These are phyloP conservation scores for Bombycilla garrulus DNA, from an alignment of 2,113 vertebrate genomes.

Conservation along the genomic window DNA sequence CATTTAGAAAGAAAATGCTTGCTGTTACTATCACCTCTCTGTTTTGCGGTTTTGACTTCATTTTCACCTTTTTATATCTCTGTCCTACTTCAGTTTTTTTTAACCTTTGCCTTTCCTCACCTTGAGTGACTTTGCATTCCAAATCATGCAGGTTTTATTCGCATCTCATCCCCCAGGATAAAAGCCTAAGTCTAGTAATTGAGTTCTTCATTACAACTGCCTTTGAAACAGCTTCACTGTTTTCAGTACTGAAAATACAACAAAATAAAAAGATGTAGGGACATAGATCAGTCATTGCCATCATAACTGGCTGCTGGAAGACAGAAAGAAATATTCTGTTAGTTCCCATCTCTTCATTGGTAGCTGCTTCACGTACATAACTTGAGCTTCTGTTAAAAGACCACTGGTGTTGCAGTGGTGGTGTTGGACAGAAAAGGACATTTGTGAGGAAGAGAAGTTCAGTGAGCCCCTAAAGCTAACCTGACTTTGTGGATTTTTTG, in stretches of 20 bases:
- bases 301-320: background rate
- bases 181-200: background rate
- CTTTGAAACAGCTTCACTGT: background rate
- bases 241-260: background rate
- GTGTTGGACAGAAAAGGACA: background rate
- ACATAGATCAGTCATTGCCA: background rate
- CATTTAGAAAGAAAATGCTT: background rate
- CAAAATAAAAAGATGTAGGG: background rate
- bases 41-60: background rate
- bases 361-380: fast-evolving
- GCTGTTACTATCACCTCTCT: background rate
- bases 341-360: background rate
- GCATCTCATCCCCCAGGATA: background rate
- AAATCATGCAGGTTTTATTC: background rate
- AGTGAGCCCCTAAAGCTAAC: background rate
- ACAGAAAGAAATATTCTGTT: background rate
- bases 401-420: background rate
- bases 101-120: background rate
- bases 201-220: background rate
- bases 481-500: background rate
- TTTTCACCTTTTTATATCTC: background rate
- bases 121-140: background rate
- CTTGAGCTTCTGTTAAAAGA: background rate
- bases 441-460: background rate
- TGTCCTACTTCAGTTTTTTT: background rate